These are phyloP conservation scores for Osmerus eperlanus DNA, from an alignment of 2,113 vertebrate species.

Conservation along the genomic window DNA sequence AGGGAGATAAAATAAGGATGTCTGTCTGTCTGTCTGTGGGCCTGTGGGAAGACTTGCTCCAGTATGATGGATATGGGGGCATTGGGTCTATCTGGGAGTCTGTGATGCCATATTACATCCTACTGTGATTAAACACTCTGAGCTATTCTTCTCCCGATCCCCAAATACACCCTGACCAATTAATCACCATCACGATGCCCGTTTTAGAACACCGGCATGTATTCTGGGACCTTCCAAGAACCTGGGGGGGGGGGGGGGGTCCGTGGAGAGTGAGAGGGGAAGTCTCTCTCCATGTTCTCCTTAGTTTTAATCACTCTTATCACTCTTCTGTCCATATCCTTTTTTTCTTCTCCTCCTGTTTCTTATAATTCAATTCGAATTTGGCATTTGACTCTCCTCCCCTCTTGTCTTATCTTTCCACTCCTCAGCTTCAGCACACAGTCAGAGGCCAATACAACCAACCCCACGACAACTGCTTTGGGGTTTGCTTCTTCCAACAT, in stretches of 20 bases:
- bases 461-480: too few relatives aligned
- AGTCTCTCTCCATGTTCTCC: background rate
- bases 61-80: constrained; percentile 23
- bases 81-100: constrained; percentile 36
- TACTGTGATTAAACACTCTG: constrained; percentile 54
- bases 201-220: constrained; percentile 49
- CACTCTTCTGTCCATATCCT: constrained; percentile 4
- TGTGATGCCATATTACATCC: constrained; percentile 34
- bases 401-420: background rate
- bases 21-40: background rate
- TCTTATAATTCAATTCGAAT: too few relatives aligned
- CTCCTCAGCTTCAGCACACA: too few relatives aligned
- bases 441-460: too few relatives aligned
- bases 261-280: constrained; percentile 15
- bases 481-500: too few relatives aligned
- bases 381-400: background rate
- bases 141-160: constrained; percentile 40
- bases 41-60: background rate
- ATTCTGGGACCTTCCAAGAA: constrained; percentile 51
- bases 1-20: too few relatives aligned
- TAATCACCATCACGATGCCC: constrained; percentile 48
- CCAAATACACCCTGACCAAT: constrained; percentile 48
- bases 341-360: constrained; percentile 4
- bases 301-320: constrained; percentile 4
- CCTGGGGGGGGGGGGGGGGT: constrained; percentile 26